Conservation (phyloP, 2,888 invertebrate species). For the Laothoe populi region DNA sequence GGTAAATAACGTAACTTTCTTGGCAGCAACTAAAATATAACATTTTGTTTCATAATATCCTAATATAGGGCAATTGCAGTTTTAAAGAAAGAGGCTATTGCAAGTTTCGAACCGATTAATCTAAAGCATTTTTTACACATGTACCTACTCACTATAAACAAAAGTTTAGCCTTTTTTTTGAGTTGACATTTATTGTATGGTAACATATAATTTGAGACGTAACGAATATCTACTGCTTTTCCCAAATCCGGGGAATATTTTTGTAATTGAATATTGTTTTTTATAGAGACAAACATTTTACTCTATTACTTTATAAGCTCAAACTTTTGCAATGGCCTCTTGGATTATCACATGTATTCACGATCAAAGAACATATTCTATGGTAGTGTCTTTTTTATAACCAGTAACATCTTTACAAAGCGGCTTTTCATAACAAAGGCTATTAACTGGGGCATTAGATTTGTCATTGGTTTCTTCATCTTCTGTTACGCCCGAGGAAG, state of each 20-base stretch:
- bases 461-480: conserved; percentile 21
- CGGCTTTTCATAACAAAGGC: too few relatives aligned
- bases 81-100: neutral
- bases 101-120: too few relatives aligned
- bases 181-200: too few relatives aligned
- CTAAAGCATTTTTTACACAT: too few relatives aligned
- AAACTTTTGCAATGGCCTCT: neutral
- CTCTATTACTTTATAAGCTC: neutral
- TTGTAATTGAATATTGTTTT: neutral
- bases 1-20: conserved; percentile 12
- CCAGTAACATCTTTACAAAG: neutral
- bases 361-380: conserved; percentile 1
- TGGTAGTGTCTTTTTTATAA: neutral
- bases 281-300: neutral
- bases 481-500: neutral
- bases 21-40: conserved; percentile 4
- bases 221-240: too few relatives aligned
- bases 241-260: neutral
- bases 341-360: neutral
- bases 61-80: neutral
- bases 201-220: too few relatives aligned
- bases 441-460: conserved; percentile 22
- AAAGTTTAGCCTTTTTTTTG: too few relatives aligned
- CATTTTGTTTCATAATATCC: neutral
- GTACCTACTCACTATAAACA: too few relatives aligned